Evolutionary conservation across 30 jellyfish, hydroid and myxozoan genomes (phyloP).

Genomic region (Aurelia coerulea): DNA sequence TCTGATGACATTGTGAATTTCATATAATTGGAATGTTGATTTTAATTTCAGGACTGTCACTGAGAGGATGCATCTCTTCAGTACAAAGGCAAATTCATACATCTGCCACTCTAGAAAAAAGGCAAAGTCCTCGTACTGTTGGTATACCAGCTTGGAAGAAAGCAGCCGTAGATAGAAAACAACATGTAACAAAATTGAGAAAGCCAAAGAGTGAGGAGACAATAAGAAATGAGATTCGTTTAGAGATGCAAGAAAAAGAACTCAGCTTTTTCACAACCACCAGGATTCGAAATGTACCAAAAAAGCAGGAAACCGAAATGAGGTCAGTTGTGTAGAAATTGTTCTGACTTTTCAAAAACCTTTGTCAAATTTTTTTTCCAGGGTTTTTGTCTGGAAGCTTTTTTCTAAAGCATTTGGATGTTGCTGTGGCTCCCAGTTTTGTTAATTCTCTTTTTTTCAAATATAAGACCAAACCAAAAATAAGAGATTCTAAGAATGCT

Average conservation of each 20-base stretch:
- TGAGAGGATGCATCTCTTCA: background rate
- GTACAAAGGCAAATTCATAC: constrained; percentile 25
- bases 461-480: too few relatives aligned
- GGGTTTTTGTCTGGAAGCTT: too few relatives aligned
- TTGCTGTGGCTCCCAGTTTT: too few relatives aligned
- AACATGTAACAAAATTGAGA: constrained; percentile 50
- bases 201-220: constrained; percentile 72
- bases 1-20: too few relatives aligned
- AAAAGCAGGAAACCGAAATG: constrained; percentile 14
- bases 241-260: constrained; percentile 43
- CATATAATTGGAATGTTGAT: too few relatives aligned
- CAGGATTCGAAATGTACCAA: constrained; percentile 38
- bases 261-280: constrained; percentile 47
- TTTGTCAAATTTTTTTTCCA: too few relatives aligned
- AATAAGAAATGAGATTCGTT: constrained; percentile 44
- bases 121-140: constrained; percentile 80
- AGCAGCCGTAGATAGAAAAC: constrained; percentile 76
- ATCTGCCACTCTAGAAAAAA: constrained; percentile 48
- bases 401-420: too few relatives aligned
- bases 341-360: too few relatives aligned
- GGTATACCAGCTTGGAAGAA: constrained; percentile 79
- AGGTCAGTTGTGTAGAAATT: background rate
- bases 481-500: too few relatives aligned
- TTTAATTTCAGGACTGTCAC: too few relatives aligned
- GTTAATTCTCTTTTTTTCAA: too few relatives aligned